phyloP scores from a whole-genome alignment of 2,888 invertebrate genomes.

The Rhagonycha lutea region DNA sequence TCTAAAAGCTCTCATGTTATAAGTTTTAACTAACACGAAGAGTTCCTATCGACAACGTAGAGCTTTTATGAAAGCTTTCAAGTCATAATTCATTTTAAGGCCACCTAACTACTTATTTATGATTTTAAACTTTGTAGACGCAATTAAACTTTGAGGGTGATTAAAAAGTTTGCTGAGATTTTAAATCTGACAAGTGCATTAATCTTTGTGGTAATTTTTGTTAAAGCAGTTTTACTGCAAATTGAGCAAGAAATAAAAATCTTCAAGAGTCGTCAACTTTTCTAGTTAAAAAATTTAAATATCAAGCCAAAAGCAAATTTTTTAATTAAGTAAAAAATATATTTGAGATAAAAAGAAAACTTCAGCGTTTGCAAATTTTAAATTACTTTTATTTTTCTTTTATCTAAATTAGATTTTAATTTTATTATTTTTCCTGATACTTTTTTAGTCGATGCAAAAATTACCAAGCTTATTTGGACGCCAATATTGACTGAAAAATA shows the following conservation, averaged over 20 bases:
- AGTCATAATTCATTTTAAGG: constrained; percentile 26
- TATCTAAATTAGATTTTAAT: not conserved
- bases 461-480: not conserved
- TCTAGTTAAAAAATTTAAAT: constrained; percentile 2
- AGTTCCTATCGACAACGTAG: constrained; percentile 11
- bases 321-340: not conserved
- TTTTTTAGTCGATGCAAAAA: too few relatives aligned
- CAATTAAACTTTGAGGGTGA: constrained; percentile 45
- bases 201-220: constrained; percentile 14
- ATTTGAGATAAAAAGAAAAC: not conserved
- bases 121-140: constrained; percentile 40
- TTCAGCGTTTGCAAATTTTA: not conserved
- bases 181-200: constrained; percentile 38
- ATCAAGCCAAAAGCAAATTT: not conserved
- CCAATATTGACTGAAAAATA: not conserved
- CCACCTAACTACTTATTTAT: constrained; percentile 36
- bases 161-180: constrained; percentile 40
- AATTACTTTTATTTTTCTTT: not conserved
- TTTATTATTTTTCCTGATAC: not conserved
- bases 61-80: constrained; percentile 23
- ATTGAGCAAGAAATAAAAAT: constrained; percentile 8
- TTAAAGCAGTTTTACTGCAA: constrained; percentile 7
- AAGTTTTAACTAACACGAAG: constrained; percentile 7
- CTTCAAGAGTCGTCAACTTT: not conserved
- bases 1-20: constrained; percentile 3